Conservation (phyloP, 2,113 vertebrate genomes). For the Laterallus jamaicensis region DNA sequence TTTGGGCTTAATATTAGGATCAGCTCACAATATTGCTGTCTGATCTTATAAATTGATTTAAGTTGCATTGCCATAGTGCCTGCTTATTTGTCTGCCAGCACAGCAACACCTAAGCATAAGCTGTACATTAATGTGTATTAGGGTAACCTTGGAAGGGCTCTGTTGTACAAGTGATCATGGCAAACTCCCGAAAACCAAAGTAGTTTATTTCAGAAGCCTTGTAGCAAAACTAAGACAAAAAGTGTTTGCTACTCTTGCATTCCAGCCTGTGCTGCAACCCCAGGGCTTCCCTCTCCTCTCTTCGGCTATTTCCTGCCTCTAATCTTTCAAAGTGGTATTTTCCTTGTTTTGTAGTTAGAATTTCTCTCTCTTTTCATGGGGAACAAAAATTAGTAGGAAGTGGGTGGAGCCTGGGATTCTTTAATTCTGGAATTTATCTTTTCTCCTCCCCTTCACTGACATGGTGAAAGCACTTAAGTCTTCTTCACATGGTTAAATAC, state of each 20-base stretch:
- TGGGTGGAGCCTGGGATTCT: background rate
- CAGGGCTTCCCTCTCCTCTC: background rate
- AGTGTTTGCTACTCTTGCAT: background rate
- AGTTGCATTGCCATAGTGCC: fast-evolving
- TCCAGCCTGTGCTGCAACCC: background rate
- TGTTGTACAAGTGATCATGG: background rate
- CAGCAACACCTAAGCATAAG: background rate
- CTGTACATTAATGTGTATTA: fast-evolving
- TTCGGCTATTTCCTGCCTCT: background rate
- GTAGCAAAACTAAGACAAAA: background rate
- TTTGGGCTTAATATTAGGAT: background rate
- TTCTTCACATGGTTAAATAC: fast-evolving
- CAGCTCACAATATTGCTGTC: background rate
- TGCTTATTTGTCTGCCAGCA: background rate
- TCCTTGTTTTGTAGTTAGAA: background rate
- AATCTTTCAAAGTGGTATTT: background rate
- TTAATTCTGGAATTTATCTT: background rate
- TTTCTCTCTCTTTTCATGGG: background rate
- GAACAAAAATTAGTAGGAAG: background rate
- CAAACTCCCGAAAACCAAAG: background rate
- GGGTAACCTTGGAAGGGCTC: background rate
- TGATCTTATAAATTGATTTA: background rate
- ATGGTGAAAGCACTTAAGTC: background rate
- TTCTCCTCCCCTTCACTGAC: background rate
- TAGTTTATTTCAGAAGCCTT: background rate